These are phyloP conservation scores for Blastobasis lacticolella DNA, from an alignment of 2,888 invertebrate genomes.

Conservation along the genomic window DNA sequence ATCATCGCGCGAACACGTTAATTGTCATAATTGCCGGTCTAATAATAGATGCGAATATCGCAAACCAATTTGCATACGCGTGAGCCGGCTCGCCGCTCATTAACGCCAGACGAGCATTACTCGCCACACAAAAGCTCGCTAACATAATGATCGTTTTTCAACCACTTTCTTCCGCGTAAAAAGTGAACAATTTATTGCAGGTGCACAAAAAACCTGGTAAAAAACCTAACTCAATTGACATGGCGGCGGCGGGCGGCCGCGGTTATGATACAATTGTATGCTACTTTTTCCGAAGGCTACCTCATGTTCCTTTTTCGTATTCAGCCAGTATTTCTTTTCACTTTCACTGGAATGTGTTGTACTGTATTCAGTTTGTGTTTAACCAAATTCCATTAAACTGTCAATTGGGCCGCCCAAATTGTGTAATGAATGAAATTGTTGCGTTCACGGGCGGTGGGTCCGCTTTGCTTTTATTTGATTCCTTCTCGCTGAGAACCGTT, in stretches of 20 bases:
- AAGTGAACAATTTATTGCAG: conserved; percentile 31
- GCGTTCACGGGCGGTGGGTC: neutral
- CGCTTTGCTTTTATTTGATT: neutral
- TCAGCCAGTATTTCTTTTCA: conserved; percentile 37
- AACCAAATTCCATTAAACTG: conserved; percentile 8
- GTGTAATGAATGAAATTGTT: neutral
- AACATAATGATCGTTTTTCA: conserved; percentile 48
- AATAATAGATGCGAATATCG: conserved; percentile 9
- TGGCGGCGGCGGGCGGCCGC: conserved; percentile 26
- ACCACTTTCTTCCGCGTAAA: conserved; percentile 53
- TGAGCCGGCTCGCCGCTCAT: conserved; percentile 8
- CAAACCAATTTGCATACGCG: conserved; percentile 29
- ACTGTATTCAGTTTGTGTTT: conserved; percentile 27
- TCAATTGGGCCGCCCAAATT: conserved; percentile 1
- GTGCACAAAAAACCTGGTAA: conserved; percentile 28
- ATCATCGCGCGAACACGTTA: too few relatives aligned
- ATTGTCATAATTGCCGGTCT: too few relatives aligned
- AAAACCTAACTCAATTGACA: conserved; percentile 66
- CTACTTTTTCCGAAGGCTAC: conserved; percentile 17
- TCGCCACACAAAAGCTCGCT: conserved; percentile 32
- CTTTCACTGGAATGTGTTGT: conserved; percentile 54
- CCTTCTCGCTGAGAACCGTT: neutral
- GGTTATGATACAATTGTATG: conserved; percentile 24
- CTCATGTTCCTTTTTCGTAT: conserved; percentile 25
- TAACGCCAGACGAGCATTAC: conserved; percentile 12